Conservation (phyloP, 2,888 invertebrate genomes). For the Crocallis elinguaria region DNA sequence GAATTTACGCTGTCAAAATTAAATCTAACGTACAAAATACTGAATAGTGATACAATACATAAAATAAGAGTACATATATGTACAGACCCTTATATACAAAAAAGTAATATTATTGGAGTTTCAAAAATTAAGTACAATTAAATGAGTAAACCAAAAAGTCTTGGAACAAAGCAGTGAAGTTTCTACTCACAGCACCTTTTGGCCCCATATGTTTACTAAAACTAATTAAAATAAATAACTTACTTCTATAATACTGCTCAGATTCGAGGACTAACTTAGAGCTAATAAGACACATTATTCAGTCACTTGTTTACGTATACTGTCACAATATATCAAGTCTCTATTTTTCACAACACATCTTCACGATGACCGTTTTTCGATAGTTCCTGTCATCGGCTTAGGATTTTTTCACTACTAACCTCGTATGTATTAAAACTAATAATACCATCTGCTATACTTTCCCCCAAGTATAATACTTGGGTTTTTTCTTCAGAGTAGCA, state of each 20-base stretch:
- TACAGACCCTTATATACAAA: conserved; percentile 22
- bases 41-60: conserved; percentile 54
- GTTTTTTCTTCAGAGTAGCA: background rate
- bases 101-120: conserved; percentile 16
- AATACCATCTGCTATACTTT: background rate
- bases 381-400: too few species aligned
- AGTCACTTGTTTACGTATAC: conserved; percentile 41
- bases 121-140: conserved; percentile 32
- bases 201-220: conserved; percentile 66
- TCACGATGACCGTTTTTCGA: background rate
- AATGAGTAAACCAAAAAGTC: conserved; percentile 56
- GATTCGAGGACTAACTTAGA: conserved; percentile 45
- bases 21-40: conserved; percentile 51
- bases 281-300: conserved; percentile 46
- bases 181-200: conserved; percentile 71
- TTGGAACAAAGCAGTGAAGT: conserved; percentile 55
- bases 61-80: conserved; percentile 34
- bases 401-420: too few species aligned
- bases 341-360: conserved; percentile 27
- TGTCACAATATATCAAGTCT: conserved; percentile 30
- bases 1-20: conserved; percentile 52
- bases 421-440: background rate
- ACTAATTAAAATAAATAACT: conserved; percentile 64
- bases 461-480: background rate
- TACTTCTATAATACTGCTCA: conserved; percentile 75